Evolutionary conservation across 2,113 vertebrate species (phyloP).

Genomic region (Carollia perspicillata): DNA sequence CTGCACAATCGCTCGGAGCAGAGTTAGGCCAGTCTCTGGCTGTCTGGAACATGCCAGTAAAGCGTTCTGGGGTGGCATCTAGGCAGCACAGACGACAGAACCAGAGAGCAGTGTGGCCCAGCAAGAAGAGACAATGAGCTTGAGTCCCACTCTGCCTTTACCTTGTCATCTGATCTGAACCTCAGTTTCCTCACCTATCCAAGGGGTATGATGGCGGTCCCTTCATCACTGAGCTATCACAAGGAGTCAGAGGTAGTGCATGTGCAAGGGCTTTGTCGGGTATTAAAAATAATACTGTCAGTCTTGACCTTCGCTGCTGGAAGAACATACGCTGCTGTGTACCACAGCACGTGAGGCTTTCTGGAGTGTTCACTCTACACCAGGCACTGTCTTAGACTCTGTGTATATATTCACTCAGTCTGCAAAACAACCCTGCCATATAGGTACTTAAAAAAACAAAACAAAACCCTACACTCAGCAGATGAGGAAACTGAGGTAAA

Average conservation of each 20-base stretch:
- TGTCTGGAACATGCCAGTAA: accelerated
- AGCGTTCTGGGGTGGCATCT: not conserved
- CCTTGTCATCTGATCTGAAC: not conserved
- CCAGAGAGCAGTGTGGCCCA: not conserved
- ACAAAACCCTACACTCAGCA: not conserved
- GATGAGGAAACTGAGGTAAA: not conserved
- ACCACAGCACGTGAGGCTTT: not conserved
- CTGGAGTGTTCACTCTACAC: too few relatives aligned
- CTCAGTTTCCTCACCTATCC: not conserved
- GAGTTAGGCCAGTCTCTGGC: not conserved
- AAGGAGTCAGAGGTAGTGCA: not conserved
- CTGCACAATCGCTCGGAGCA: not conserved
- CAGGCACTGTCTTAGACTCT: not conserved
- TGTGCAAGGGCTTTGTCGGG: not conserved
- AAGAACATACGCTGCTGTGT: not conserved
- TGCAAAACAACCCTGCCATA: not conserved
- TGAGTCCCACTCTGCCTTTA: not conserved
- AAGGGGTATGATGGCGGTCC: accelerated
- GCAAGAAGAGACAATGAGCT: not conserved
- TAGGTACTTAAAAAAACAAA: not conserved
- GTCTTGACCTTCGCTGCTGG: not conserved
- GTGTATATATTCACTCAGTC: accelerated
- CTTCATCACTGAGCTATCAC: not conserved
- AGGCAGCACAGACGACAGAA: not conserved
- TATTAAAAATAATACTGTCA: too few relatives aligned